These are phyloP conservation scores for Corythucha ciliata DNA, from an alignment of 2,888 invertebrate species.

Conservation along the genomic window DNA sequence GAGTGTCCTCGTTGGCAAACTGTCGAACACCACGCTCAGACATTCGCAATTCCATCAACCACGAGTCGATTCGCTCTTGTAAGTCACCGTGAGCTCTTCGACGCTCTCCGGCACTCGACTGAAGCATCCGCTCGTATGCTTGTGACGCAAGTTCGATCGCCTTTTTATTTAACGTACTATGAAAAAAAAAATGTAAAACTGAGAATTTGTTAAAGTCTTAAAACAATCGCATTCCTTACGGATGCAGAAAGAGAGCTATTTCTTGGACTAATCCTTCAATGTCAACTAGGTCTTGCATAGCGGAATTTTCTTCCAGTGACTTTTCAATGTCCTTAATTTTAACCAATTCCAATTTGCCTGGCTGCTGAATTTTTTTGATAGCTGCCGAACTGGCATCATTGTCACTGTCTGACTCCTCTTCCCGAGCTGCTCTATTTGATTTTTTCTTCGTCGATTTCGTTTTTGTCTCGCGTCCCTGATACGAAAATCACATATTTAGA, in stretches of 20 bases:
- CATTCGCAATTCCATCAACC: constrained; percentile 63
- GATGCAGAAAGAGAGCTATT: constrained; percentile 59
- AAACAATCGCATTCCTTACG: too few relatives aligned
- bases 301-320: constrained; percentile 37
- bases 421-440: constrained; percentile 33
- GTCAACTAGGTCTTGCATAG: constrained; percentile 53
- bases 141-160: constrained; percentile 60
- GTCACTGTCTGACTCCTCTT: constrained; percentile 57
- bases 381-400: constrained; percentile 46
- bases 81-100: constrained; percentile 71
- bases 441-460: constrained; percentile 87
- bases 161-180: constrained; percentile 55
- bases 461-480: constrained; percentile 78
- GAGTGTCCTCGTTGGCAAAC: constrained; percentile 43
- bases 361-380: constrained; percentile 19
- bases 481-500: constrained; percentile 12
- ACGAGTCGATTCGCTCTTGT: constrained; percentile 70
- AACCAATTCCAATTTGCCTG: constrained; percentile 54
- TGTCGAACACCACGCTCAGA: constrained; percentile 67
- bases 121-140: constrained; percentile 63
- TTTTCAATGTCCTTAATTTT: constrained; percentile 49
- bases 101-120: constrained; percentile 56
- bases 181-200: constrained; percentile 40
- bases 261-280: constrained; percentile 61
- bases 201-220: too few relatives aligned